Base-by-base conservation (phyloP, 2,888 invertebrate species). In the Baccha elongata region DNA sequence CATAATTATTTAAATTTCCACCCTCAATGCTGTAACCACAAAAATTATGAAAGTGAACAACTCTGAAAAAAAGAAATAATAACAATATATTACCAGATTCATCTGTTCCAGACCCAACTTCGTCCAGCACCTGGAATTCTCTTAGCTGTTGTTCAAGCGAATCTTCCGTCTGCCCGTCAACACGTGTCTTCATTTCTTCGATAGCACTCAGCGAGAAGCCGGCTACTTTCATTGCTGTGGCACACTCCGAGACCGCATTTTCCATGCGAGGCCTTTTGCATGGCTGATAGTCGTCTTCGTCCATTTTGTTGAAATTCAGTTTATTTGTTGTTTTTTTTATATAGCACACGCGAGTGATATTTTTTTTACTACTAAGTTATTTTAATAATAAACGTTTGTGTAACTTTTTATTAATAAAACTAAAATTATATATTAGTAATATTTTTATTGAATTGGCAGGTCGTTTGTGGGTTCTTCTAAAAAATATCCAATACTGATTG, bases 61-160 rank as follows among this genome's bases (percentile, higher is more conserved):
- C 13, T n/a, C n/a, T n/a, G n/a, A 37, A 52, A 32, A 4, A 3
- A 32, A 35, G 19, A 37, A n/a, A 53, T 19, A 11, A 58, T 7
- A 17, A 7, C 6, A 32, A 1, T 55, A 40, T 85, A 84, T 86
- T 85, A 87, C 87, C 86, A n/a, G 86, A 86, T 46, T 88, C 90
- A 5, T 91, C 92, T 19, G 91, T 90, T 68, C 88, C 89, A 62
- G 92, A 92, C 44, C 91, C 91, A 23, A 93, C 91, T 88, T 94
- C 94, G 88, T 94, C 94, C 29, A 94, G 89, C 75, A 94, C 93
- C 87, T 94, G 94, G 88, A 94, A 94, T 75, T 93, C 92, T 11
- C 92, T 89, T 46, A 93, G 86, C 84, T 92, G 91, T 60, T 92
- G 91, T 68, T 90, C 88, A 7, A 89, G 85, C 0, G 85, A 84